phyloP scores from a whole-genome alignment of 2,888 invertebrate species.

The Laspeyria flexula region DNA sequence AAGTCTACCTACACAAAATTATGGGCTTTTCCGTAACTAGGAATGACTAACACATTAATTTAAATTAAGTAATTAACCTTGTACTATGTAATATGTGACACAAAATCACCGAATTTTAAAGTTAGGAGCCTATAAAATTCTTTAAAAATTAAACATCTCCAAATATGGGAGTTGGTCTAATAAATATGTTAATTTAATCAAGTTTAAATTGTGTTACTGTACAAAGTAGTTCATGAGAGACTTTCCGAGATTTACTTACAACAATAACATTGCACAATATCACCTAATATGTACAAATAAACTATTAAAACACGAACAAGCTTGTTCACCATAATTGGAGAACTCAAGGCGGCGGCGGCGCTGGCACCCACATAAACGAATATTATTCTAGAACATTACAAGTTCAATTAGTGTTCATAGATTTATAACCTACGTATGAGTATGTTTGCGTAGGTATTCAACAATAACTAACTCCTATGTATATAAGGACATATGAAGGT shows the following conservation, averaged over 20 bases:
- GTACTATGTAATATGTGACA: neutral
- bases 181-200: constrained; percentile 8
- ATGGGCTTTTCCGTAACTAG: too few species aligned
- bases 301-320: constrained; percentile 68
- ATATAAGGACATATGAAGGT: too few species aligned
- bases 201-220: neutral
- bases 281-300: constrained; percentile 68
- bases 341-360: constrained; percentile 67
- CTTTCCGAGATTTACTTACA: constrained; percentile 12
- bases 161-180: constrained; percentile 2
- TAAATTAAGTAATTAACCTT: constrained; percentile 1
- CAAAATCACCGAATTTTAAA: neutral
- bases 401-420: constrained; percentile 59
- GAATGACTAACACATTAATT: too few species aligned
- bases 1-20: too few species aligned
- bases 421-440: neutral
- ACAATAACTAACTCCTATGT: neutral
- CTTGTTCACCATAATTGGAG: constrained; percentile 72
- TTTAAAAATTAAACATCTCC: neutral
- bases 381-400: constrained; percentile 73
- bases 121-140: neutral
- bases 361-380: constrained; percentile 60
- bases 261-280: constrained; percentile 56
- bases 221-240: constrained; percentile 18
- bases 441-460: neutral